Conservation (phyloP, 2,888 invertebrate genomes). For the Rotaria socialis region DNA sequence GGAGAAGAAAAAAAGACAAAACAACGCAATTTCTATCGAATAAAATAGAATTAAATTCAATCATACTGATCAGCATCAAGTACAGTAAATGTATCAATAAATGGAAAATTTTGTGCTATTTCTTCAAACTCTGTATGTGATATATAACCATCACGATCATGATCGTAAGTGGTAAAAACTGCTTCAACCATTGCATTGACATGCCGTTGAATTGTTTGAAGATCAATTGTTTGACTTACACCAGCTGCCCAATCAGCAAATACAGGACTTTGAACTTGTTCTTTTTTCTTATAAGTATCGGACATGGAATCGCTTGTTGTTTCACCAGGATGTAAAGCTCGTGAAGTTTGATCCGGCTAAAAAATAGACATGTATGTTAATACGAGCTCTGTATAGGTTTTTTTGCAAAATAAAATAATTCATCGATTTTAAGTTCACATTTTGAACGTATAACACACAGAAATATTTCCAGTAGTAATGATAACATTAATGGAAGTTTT, state of each 20-base stretch:
- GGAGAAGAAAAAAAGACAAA: conserved; percentile 47
- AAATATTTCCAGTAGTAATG: no score
- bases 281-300: background rate
- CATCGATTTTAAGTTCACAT: no score
- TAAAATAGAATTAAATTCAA: background rate
- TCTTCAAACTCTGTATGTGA: conserved; percentile 63
- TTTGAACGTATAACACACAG: no score
- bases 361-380: no score
- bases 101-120: conserved; percentile 64
- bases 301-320: background rate
- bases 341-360: background rate
- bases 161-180: conserved; percentile 65
- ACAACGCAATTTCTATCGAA: background rate
- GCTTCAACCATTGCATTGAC: conserved; percentile 65
- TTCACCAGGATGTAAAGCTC: background rate
- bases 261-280: conserved; percentile 57
- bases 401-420: no score
- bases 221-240: conserved; percentile 61
- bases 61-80: conserved; percentile 63
- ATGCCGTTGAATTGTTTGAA: conserved; percentile 63
- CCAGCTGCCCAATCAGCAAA: conserved; percentile 65
- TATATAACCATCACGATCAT: conserved; percentile 64
- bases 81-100: conserved; percentile 64
- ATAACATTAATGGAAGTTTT: no score
- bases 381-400: no score